Evolutionary conservation across 2,113 vertebrate genomes (phyloP).

Genomic region (Dolichallabes microphthalmus): DNA sequence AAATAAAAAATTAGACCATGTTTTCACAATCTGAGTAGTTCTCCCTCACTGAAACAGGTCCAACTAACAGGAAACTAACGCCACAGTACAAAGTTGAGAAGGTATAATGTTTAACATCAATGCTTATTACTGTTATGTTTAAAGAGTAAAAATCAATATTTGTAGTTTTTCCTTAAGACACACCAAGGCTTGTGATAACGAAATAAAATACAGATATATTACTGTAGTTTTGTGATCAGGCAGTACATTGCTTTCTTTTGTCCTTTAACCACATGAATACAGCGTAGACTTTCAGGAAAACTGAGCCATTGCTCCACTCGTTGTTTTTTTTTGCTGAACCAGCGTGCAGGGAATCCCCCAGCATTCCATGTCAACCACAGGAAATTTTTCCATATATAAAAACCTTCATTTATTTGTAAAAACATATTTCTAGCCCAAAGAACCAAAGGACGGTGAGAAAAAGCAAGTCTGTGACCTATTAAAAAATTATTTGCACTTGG

Average conservation of each 20-base stretch:
- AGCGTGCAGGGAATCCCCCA: conserved; percentile 57
- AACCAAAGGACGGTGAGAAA: not conserved
- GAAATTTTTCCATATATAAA: not conserved
- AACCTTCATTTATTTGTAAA: not conserved
- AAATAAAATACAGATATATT: conserved; percentile 12
- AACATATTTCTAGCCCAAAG: not conserved
- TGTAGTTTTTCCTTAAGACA: not conserved
- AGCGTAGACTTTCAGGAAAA: conserved; percentile 45
- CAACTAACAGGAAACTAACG: too few relatives aligned
- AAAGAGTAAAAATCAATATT: not conserved
- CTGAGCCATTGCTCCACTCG: conserved; percentile 5
- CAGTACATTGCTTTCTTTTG: not conserved
- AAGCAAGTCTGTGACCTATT: not conserved
- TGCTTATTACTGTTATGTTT: not conserved
- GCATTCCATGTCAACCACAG: conserved; percentile 20
- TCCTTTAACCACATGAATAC: conserved; percentile 23
- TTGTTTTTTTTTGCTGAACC: conserved; percentile 12
- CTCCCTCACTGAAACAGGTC: conserved; percentile 2
- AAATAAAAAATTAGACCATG: conserved; percentile 18
- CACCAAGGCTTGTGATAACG: not conserved
- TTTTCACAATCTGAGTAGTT: conserved; percentile 31
- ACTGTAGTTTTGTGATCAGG: not conserved
- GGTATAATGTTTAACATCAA: not conserved
- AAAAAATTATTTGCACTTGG: not conserved
- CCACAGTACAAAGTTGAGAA: not conserved